These are phyloP conservation scores for Byasa hedistus DNA, from an alignment of 2,888 invertebrate species.

Conservation along the genomic window DNA sequence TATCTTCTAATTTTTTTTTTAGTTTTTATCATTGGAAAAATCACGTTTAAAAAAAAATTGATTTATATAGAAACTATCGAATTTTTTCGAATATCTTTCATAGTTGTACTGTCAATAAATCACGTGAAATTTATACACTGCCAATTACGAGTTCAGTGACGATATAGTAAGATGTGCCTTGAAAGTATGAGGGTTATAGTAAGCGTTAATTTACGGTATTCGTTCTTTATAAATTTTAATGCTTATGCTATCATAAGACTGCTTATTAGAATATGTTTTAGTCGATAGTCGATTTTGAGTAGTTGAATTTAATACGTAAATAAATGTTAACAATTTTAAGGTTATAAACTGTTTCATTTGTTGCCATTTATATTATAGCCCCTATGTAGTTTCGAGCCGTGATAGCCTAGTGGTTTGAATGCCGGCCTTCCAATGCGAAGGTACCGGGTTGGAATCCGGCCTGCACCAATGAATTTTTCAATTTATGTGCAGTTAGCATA, in stretches of 20 bases:
- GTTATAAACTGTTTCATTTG: not conserved
- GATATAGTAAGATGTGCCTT: constrained; percentile 46
- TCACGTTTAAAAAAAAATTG: no score
- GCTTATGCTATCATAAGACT: constrained; percentile 40
- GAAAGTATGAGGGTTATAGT: constrained; percentile 37
- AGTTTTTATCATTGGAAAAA: no score
- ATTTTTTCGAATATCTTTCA: no score
- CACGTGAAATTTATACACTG: not conserved
- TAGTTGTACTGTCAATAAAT: no score
- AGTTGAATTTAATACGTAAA: constrained; percentile 14
- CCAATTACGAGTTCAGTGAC: not conserved
- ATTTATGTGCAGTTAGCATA: no score
- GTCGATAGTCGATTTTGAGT: constrained; percentile 15
- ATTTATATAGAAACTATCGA: no score
- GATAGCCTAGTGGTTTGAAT: no score
- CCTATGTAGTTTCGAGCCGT: no score
- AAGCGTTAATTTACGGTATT: constrained; percentile 21
- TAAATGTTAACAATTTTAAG: constrained; percentile 8
- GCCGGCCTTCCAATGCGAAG: no score
- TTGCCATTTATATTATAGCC: not conserved
- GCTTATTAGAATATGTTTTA: constrained; percentile 34
- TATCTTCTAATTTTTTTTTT: no score
- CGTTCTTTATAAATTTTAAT: constrained; percentile 22
- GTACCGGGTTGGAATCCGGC: no score
- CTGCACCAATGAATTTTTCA: no score